Evolutionary conservation across 2,113 vertebrate species (phyloP).

Genomic region (Cochlearius cochlearius): DNA sequence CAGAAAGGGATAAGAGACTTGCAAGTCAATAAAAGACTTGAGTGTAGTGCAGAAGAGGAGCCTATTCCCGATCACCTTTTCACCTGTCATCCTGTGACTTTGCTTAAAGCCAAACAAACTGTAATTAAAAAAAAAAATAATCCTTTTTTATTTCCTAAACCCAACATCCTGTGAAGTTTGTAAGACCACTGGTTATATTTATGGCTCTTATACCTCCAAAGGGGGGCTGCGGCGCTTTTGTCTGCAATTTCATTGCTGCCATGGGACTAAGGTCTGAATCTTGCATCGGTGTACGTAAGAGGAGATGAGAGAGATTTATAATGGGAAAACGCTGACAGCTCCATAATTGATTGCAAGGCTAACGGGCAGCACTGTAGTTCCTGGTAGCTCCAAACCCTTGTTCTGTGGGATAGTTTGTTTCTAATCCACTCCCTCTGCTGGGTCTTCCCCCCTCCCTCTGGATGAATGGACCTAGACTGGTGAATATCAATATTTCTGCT

Average conservation of each 20-base stretch:
- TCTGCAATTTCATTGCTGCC: not conserved
- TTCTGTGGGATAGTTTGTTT: constrained; percentile 6
- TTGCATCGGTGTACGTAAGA: not conserved
- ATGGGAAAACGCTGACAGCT: constrained; percentile 51
- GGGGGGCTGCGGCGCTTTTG: not conserved
- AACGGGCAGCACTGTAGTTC: not conserved
- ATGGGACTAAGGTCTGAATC: not conserved
- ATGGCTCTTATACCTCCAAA: not conserved
- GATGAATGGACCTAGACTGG: not conserved
- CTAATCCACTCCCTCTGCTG: not conserved
- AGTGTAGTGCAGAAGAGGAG: not conserved
- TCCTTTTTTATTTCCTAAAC: not conserved
- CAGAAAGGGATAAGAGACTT: not conserved
- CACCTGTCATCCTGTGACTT: not conserved
- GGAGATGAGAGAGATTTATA: constrained; percentile 26
- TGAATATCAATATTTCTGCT: constrained; percentile 2
- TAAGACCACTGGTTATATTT: constrained; percentile 1
- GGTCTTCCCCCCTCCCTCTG: not conserved
- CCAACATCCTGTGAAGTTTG: not conserved
- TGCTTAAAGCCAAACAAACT: not conserved
- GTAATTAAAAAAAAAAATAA: not conserved
- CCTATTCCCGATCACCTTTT: not conserved
- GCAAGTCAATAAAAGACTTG: not conserved
- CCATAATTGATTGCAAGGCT: constrained; percentile 14
- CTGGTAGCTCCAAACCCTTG: not conserved